Evolutionary conservation across 2,113 vertebrate genomes (phyloP).

Genomic region (Salvelinus fontinalis): DNA sequence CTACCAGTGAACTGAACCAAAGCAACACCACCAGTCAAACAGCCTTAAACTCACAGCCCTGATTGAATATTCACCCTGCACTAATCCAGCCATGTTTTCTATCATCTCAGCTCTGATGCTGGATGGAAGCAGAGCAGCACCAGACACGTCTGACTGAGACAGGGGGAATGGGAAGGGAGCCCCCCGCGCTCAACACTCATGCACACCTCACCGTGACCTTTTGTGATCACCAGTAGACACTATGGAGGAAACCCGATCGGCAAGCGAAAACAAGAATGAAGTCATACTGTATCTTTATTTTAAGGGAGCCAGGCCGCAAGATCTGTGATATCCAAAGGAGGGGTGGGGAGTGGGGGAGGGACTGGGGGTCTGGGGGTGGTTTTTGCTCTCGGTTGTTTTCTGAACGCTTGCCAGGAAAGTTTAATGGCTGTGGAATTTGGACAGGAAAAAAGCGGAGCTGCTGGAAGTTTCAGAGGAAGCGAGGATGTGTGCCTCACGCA

Average conservation of each 20-base stretch:
- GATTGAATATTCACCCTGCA: constrained; percentile 60
- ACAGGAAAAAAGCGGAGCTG: constrained; percentile 80
- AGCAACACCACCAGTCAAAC: constrained; percentile 42
- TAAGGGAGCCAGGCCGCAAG: constrained; percentile 70
- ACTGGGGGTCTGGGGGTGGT: constrained; percentile 39
- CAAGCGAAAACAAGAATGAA: constrained; percentile 73
- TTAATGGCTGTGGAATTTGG: constrained; percentile 96
- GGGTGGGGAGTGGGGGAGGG: constrained; percentile 42
- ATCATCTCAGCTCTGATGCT: constrained; percentile 20
- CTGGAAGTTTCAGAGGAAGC: constrained; percentile 92
- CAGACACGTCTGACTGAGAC: neutral
- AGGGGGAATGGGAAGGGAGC: constrained; percentile 27
- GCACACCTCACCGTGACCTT: constrained; percentile 67
- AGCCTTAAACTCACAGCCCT: constrained; percentile 54
- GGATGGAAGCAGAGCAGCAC: too few species aligned
- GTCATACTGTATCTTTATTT: constrained; percentile 75
- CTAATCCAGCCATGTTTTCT: constrained; percentile 65
- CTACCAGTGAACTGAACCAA: constrained; percentile 44
- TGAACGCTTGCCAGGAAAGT: constrained; percentile 89
- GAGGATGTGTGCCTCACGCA: constrained; percentile 82
- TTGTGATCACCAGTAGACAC: constrained; percentile 71
- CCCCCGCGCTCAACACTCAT: constrained; percentile 21
- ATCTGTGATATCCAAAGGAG: constrained; percentile 73
- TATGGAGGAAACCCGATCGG: constrained; percentile 71
- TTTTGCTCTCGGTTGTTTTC: constrained; percentile 75